These are phyloP conservation scores for Cryptophagus acutangulus DNA, from an alignment of 2,888 invertebrate species.

Conservation along the genomic window DNA sequence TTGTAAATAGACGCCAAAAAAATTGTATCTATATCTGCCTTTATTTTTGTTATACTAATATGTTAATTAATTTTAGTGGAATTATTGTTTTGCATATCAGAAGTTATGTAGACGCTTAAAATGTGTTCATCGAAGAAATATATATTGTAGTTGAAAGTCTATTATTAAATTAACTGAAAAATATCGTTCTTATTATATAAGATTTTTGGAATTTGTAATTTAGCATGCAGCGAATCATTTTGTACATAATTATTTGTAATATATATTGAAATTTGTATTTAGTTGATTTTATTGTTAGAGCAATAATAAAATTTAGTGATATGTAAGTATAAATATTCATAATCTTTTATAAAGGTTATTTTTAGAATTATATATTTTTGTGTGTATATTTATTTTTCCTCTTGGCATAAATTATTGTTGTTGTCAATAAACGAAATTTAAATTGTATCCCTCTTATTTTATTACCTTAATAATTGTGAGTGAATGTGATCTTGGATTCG, in stretches of 20 bases:
- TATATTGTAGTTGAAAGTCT: neutral
- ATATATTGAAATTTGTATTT: slow-evolving; percentile 29
- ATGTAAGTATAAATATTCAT: no score
- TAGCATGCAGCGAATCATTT: no score
- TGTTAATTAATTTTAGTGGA: slow-evolving; percentile 4
- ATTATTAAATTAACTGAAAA: no score
- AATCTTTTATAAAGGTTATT: slow-evolving; percentile 45
- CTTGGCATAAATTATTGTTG: slow-evolving; percentile 34
- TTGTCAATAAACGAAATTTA: slow-evolving; percentile 35
- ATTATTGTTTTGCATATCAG: slow-evolving; percentile 14
- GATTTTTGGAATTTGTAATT: no score
- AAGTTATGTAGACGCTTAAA: slow-evolving; percentile 15
- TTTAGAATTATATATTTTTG: slow-evolving; percentile 32
- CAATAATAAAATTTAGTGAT: slow-evolving; percentile 36
- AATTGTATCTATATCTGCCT: no score
- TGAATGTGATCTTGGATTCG: no score
- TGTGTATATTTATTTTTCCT: slow-evolving; percentile 33
- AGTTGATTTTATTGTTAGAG: slow-evolving; percentile 32
- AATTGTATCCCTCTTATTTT: slow-evolving; percentile 10
- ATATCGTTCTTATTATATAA: slow-evolving; percentile 1
- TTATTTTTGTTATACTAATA: slow-evolving; percentile 15
- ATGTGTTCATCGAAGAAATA: slow-evolving; percentile 2
- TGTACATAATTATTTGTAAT: neutral
- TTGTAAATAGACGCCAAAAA: no score
- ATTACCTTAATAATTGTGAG: slow-evolving; percentile 5